Conservation (phyloP, 2,113 vertebrate species). For the Callipepla californica region DNA sequence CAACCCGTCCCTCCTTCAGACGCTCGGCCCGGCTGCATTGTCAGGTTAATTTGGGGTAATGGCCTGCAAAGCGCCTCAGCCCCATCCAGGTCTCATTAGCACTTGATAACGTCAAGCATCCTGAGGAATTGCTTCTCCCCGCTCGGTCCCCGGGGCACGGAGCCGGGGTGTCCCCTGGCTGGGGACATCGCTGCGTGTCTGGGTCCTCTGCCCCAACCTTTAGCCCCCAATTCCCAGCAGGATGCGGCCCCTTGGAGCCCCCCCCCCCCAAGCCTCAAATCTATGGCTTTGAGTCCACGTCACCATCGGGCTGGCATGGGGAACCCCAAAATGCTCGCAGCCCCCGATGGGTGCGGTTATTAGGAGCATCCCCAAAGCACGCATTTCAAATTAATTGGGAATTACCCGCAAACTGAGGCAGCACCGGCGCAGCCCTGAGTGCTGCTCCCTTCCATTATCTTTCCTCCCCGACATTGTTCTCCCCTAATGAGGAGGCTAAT, state of each 20-base stretch:
- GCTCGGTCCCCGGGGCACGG: background rate
- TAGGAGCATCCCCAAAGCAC: background rate
- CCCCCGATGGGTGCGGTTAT: background rate
- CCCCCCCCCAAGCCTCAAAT: background rate
- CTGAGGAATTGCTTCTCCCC: slow-evolving; percentile 33
- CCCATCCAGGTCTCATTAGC: slow-evolving; percentile 71
- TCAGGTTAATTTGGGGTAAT: slow-evolving; percentile 71
- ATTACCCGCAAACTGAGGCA: slow-evolving; percentile 19
- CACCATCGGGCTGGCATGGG: background rate
- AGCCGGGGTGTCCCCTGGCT: background rate
- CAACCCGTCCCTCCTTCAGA: slow-evolving; percentile 42
- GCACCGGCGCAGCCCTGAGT: slow-evolving; percentile 38
- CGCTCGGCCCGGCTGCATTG: slow-evolving; percentile 35
- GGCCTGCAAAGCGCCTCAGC: slow-evolving; percentile 65
- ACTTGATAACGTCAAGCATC: slow-evolving; percentile 71
- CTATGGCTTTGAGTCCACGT: background rate
- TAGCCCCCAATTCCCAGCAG: background rate
- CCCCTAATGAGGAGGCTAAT: slow-evolving; percentile 87
- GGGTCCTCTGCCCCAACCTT: background rate
- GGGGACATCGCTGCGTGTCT: background rate
- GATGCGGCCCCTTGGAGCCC: background rate
- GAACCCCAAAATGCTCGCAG: background rate
- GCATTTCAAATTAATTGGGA: slow-evolving; percentile 63
- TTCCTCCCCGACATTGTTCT: slow-evolving; percentile 65
- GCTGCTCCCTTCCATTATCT: slow-evolving; percentile 78